A percentile compares a stretch with the other conserved stretches of the same genome.
phyloP scores from a whole-genome alignment of 1,140 invertebrate species.

The Nasonia giraulti region DNA sequence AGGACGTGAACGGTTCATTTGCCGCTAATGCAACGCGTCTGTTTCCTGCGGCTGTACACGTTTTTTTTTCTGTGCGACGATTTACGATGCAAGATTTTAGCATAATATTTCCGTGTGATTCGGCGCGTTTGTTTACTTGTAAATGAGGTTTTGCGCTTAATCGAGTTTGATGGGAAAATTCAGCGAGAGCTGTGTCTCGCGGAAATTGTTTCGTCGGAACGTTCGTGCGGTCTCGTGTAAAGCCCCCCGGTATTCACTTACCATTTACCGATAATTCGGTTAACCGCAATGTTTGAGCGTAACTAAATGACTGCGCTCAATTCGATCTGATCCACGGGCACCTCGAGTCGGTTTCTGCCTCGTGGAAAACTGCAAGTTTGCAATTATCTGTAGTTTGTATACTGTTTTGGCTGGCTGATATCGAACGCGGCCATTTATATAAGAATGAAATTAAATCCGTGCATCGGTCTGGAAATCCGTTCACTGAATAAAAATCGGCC shows the following conservation, averaged over 20 bases:
- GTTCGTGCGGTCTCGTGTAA: not conserved
- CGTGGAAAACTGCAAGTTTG: too few species aligned
- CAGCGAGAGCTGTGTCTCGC: not conserved
- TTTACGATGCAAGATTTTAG: too few species aligned
- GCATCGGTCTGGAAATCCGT: too few species aligned
- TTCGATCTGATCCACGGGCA: not conserved
- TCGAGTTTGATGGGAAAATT: not conserved
- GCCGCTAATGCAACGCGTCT: not conserved
- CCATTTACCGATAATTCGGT: conserved; percentile 7
- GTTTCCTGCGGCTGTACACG: not conserved
- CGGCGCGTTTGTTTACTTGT: not conserved
- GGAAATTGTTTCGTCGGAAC: not conserved
- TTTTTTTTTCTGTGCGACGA: not conserved
- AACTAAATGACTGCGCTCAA: conserved; percentile 2
- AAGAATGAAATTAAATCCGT: too few species aligned
- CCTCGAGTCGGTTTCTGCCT: too few species aligned
- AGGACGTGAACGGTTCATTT: too few species aligned
- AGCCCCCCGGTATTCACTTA: conserved; percentile 15
- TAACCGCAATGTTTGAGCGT: conserved; percentile 21
- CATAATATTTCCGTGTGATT: not conserved
- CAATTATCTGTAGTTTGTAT: too few species aligned
- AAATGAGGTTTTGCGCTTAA: conserved; percentile 14
- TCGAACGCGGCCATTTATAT: too few species aligned
- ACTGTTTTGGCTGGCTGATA: too few species aligned
- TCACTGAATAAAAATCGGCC: too few species aligned